A percentile compares a stretch with the other conserved stretches of the same genome.
Evolutionary conservation across 2,888 invertebrate species (phyloP).

Genomic region (Pemphredon lugubris): DNA sequence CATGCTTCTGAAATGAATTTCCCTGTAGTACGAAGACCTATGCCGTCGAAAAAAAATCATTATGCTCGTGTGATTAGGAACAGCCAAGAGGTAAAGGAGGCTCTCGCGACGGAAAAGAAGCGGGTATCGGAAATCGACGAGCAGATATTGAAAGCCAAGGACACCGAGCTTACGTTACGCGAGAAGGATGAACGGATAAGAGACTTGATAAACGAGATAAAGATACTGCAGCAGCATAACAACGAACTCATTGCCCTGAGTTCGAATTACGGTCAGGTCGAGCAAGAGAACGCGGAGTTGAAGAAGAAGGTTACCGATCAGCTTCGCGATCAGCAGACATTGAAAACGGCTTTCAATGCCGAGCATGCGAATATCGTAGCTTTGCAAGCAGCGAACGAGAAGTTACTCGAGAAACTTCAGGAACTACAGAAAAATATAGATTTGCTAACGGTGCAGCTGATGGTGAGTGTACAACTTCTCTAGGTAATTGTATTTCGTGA

Average conservation of each 20-base stretch:
- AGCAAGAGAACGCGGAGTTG: constrained; percentile 74
- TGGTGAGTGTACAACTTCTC: constrained; percentile 64
- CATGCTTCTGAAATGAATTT: too few species aligned
- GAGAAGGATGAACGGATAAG: constrained; percentile 75
- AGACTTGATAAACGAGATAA: constrained; percentile 72
- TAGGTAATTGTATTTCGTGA: too few species aligned
- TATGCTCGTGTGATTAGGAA: constrained; percentile 67
- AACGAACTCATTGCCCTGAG: constrained; percentile 72
- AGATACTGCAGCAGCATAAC: constrained; percentile 76
- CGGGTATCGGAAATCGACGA: constrained; percentile 70
- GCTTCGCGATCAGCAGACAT: constrained; percentile 64
- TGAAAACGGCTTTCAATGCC: constrained; percentile 68
- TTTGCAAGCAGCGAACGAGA: constrained; percentile 72
- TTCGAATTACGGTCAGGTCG: constrained; percentile 71
- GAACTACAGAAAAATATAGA: constrained; percentile 76
- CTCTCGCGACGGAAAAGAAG: constrained; percentile 69
- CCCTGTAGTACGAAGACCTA: too few species aligned
- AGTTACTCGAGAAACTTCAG: constrained; percentile 72
- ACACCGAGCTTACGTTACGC: constrained; percentile 63
- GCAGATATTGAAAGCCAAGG: constrained; percentile 62
- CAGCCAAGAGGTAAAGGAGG: constrained; percentile 64
- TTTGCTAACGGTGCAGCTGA: constrained; percentile 71
- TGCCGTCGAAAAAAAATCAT: too few species aligned
- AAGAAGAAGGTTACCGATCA: constrained; percentile 72
- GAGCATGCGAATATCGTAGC: constrained; percentile 73